phyloP scores from a whole-genome alignment of 2,797 vertebrate genomes.

The Acipenser oxyrinchus region DNA sequence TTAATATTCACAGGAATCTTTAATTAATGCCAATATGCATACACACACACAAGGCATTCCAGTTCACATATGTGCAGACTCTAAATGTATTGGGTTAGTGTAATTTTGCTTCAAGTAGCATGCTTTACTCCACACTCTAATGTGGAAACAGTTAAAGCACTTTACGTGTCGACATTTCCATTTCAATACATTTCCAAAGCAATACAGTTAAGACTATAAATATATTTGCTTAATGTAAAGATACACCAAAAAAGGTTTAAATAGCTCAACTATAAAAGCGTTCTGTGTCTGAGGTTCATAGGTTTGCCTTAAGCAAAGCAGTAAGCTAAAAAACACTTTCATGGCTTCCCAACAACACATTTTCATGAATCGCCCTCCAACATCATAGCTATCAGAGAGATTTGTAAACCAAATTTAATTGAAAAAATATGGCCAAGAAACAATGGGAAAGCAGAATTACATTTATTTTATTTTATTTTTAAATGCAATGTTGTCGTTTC shows the following conservation, averaged over 20 bases:
- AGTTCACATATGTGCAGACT: too few species aligned
- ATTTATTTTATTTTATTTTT: too few species aligned
- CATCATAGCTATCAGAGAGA: background rate
- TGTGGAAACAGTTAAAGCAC: too few species aligned
- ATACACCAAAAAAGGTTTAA: too few species aligned
- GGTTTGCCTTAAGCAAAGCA: background rate
- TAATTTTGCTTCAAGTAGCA: background rate
- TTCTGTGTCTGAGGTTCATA: background rate
- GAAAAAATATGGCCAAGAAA: conserved; percentile 2
- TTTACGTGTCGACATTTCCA: too few species aligned
- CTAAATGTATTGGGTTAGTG: background rate
- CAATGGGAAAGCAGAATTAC: background rate
- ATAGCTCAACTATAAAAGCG: background rate
- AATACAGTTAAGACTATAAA: too few species aligned
- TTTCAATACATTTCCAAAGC: too few species aligned
- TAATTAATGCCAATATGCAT: background rate
- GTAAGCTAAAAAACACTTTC: background rate
- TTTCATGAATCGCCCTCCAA: background rate
- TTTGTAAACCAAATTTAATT: background rate
- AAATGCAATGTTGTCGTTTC: too few species aligned
- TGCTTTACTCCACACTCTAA: too few species aligned
- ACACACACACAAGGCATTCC: background rate
- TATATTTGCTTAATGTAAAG: too few species aligned
- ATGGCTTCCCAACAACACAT: background rate
- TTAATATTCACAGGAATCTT: background rate